Evolutionary conservation across 2,797 vertebrate species (phyloP).

Genomic region (Tiaroga cobitis): DNA sequence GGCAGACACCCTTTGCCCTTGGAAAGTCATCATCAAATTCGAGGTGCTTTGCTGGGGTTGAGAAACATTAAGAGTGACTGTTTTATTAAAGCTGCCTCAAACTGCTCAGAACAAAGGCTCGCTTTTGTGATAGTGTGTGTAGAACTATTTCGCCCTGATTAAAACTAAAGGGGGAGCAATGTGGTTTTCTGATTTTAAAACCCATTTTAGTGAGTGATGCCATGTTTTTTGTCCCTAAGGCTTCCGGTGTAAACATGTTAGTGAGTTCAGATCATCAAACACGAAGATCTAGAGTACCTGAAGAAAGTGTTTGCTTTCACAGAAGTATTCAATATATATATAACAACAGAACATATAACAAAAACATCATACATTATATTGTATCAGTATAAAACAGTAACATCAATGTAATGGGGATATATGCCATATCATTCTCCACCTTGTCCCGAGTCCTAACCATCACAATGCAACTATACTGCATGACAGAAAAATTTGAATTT

Average conservation of each 20-base stretch:
- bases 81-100: slow-evolving; percentile 30
- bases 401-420: too few relatives aligned
- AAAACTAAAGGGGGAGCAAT: neutral
- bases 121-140: neutral
- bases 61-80: neutral
- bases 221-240: slow-evolving; percentile 16
- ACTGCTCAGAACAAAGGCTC: neutral
- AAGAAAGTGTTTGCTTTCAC: neutral
- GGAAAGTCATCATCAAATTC: slow-evolving; percentile 31
- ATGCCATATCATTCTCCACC: neutral
- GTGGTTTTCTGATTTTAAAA: slow-evolving; percentile 13
- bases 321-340: neutral
- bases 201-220: slow-evolving; percentile 44
- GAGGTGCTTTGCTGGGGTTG: neutral
- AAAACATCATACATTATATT: neutral
- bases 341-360: neutral
- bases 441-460: neutral
- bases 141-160: slow-evolving; percentile 25
- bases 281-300: neutral
- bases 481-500: neutral
- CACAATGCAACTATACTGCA: neutral
- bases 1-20: slow-evolving; percentile 38
- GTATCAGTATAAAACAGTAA: neutral
- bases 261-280: slow-evolving; percentile 19
- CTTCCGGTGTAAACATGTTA: slow-evolving; percentile 40